Conservation (phyloP, 2,888 invertebrate species). For the Andrena bicolor region DNA sequence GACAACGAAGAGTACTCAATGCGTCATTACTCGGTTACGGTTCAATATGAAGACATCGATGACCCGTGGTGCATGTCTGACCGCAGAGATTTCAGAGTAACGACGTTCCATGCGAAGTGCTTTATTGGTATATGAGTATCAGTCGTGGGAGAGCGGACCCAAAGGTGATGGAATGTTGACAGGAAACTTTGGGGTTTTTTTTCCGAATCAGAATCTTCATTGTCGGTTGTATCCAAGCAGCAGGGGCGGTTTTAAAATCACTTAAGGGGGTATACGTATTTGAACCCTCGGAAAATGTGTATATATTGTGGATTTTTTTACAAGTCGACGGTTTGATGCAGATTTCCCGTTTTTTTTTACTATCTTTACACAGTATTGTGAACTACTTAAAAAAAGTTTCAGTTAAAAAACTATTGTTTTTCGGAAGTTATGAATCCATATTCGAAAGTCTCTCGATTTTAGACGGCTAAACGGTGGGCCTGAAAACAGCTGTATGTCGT, state of each 20-base stretch:
- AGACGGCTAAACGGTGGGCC: no score
- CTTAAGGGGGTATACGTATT: no score
- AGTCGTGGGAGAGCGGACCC: neutral
- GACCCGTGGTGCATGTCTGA: neutral
- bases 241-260: neutral
- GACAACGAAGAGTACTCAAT: conserved; percentile 37
- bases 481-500: no score
- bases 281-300: no score
- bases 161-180: conserved; percentile 9
- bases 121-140: conserved; percentile 16
- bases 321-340: no score
- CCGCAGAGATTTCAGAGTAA: conserved; percentile 25
- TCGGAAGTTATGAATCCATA: no score
- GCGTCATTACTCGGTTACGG: conserved; percentile 41
- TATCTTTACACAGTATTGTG: no score
- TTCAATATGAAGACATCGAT: conserved; percentile 20
- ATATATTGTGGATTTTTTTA: no score
- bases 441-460: no score
- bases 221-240: neutral
- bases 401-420: no score
- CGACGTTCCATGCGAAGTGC: conserved; percentile 36
- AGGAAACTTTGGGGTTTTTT: neutral
- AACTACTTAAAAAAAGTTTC: no score
- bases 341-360: no score
- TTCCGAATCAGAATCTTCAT: neutral